A percentile compares a stretch with the other conserved stretches of the same genome.
These are phyloP conservation scores for Lutjanus erythropterus DNA, from an alignment of 2,113 vertebrate genomes.

Conservation along the genomic window DNA sequence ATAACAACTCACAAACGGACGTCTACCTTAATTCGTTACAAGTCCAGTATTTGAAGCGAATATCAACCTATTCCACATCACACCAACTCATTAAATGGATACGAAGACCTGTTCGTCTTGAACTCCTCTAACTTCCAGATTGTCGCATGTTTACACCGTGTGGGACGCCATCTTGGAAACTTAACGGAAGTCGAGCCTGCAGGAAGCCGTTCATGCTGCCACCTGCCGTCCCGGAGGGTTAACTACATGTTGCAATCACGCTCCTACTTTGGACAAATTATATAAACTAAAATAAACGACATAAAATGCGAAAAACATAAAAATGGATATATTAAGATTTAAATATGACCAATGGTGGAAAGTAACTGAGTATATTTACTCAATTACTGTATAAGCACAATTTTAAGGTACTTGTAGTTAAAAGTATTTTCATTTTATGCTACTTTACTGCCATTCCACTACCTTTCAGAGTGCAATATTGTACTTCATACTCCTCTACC, in stretches of 20 bases:
- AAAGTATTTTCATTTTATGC: too few species aligned
- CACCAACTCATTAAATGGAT: fast-evolving
- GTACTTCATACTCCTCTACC: too few species aligned
- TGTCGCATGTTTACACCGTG: constrained; percentile 78
- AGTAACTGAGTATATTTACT: too few species aligned
- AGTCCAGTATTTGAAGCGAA: fast-evolving
- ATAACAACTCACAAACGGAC: not conserved
- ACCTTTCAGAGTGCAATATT: too few species aligned
- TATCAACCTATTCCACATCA: not conserved
- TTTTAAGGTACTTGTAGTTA: too few species aligned
- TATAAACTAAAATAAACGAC: not conserved
- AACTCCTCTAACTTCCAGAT: not conserved
- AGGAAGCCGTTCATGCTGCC: not conserved
- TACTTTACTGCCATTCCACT: too few species aligned
- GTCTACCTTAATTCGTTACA: not conserved
- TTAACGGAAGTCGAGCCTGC: not conserved
- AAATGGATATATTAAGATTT: not conserved
- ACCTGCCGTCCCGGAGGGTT: not conserved
- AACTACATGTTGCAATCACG: not conserved
- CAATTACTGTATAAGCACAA: too few species aligned
- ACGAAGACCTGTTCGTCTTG: not conserved
- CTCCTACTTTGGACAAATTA: not conserved
- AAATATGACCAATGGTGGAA: too few species aligned
- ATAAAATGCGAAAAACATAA: not conserved
- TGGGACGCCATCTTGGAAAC: constrained; percentile 69